Base-by-base conservation (phyloP, 37 sponge, comb jelly and placozoan species). In the Ianthella basta region DNA sequence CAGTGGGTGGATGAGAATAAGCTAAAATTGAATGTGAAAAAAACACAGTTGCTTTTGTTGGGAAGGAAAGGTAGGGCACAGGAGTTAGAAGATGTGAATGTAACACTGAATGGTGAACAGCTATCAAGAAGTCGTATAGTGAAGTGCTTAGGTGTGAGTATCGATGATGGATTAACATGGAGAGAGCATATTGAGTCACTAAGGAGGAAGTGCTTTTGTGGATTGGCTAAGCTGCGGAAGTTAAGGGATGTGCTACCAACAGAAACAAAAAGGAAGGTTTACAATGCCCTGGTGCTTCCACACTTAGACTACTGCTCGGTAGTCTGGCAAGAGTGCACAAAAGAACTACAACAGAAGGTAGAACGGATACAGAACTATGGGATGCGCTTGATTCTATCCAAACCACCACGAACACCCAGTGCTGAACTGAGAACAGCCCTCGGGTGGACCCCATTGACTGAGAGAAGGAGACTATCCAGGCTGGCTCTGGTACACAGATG, bases 361-460 rank as follows among this genome's bases (percentile, higher is more conserved):
- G 61, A 81, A 10, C 32, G 61, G 34, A 33, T 81, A 16, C 81
- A 81, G 44, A 81, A 81, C 77, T 74, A 74, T 74, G 77, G 77
- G 14, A 74, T 74, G 77, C 38, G 77, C 14, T 41, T 74, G 8
- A 74, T 74, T 18, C 77, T 74, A 38, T 74, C 77, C 25, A 15
- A 66, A 66, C 68, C 68, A 66, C 68, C 68, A 23, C 15, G 68
- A n/a, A 66, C 68, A 15, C 68, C 68, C 13, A 66, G 68, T 66
- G 27, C 15, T 24, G 68, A 66, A 23, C 27, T 66, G 68, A 24
- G 19, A 23, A 19, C 13, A 15, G 23, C 12, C 13, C 68, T 66
- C 19, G 23, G 29, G 13, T 66, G 29, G 68, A 14, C 23, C 13
- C 29, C 68, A 66, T 66, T 66, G 27, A 27, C 23, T 13, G 25